Percentiles rank a stretch among this genome's conserved stretches.
Evolutionary conservation across 2,113 vertebrate species (phyloP).

Genomic region (Elephantulus edwardii): DNA sequence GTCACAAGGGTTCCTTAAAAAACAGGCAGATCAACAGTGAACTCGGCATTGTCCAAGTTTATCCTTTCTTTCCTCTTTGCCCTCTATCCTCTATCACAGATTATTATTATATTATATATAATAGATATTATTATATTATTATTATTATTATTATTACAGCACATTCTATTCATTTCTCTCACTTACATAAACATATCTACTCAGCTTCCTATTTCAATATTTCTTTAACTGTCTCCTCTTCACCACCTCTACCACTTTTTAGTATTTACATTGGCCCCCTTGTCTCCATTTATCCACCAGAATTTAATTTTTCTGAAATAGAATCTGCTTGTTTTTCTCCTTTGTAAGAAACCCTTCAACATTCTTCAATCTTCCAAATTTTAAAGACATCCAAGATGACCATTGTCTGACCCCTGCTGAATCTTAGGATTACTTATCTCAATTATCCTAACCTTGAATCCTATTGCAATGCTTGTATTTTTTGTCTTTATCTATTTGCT

Average conservation of each 20-base stretch:
- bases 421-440: background rate
- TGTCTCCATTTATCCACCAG: background rate
- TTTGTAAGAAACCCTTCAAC: background rate
- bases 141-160: no score
- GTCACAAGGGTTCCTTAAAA: background rate
- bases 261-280: background rate
- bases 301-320: background rate
- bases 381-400: background rate
- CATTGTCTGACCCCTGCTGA: background rate
- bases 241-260: background rate
- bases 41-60: background rate
- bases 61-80: background rate
- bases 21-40: background rate
- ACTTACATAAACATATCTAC: background rate
- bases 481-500: background rate
- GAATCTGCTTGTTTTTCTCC: background rate
- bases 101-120: no score
- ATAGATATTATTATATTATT: no score
- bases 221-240: background rate
- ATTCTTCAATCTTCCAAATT: no score
- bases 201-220: background rate
- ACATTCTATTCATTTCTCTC: background rate
- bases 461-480: background rate
- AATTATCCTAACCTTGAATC: background rate
- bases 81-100: background rate